phyloP scores from a whole-genome alignment of 37 sponge, comb jelly and placozoan genomes.

The Amphimedon queenslandica region DNA sequence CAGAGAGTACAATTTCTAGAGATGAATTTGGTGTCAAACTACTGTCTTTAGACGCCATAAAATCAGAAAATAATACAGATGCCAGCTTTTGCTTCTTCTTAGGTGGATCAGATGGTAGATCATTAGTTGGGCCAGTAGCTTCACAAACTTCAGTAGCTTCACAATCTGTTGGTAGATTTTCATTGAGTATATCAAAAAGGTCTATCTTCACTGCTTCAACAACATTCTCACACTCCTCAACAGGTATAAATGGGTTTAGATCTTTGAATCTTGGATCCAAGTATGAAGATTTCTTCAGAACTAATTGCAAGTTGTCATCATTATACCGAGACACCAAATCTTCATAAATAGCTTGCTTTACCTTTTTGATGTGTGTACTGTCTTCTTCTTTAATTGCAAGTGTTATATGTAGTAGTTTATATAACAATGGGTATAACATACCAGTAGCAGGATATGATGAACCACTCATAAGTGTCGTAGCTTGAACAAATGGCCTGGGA shows the following conservation, averaged over 20 bases:
- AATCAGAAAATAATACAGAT: neutral
- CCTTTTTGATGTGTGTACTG: neutral
- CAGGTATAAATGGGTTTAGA: constrained; percentile 6
- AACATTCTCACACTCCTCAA: neutral
- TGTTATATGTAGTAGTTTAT: neutral
- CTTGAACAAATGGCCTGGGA: neutral
- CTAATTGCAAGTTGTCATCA: neutral
- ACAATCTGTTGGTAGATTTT: neutral
- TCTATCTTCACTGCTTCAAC: constrained; percentile 4
- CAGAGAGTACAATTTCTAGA: constrained; percentile 2
- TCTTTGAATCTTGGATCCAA: constrained; percentile 12
- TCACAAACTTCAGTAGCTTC: neutral
- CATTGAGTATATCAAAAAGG: neutral
- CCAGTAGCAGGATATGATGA: neutral
- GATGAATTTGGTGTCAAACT: neutral
- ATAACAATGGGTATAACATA: neutral
- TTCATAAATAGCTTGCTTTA: constrained; percentile 1
- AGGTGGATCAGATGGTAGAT: neutral
- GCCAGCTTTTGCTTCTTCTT: neutral
- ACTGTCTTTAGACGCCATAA: neutral
- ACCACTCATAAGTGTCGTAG: neutral
- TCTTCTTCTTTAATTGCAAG: constrained; percentile 3
- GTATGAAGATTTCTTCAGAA: neutral
- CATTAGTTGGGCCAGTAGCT: neutral
- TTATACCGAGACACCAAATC: neutral